Evolutionary conservation across 2,797 vertebrate species (phyloP), one percentile per base, ranked within the genome.

Genomic region (Diceros bicornis): DNA sequence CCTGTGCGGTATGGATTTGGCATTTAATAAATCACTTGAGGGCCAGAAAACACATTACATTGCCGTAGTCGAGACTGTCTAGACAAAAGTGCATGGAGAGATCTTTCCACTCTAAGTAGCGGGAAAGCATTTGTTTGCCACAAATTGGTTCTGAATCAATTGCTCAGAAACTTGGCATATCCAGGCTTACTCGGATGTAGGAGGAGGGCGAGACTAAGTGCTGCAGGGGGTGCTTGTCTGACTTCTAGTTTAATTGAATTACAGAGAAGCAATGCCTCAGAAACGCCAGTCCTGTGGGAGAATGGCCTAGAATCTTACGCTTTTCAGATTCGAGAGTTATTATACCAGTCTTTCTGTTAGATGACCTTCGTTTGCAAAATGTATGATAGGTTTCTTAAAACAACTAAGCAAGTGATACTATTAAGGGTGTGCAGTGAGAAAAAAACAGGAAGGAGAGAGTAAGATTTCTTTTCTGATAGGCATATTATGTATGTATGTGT

Each of bases 21-120:
- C 98, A 96, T 98, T 98, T 98, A 98, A 98, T 98, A 98, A 98
- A 98, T 99, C 97, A 98, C 97, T 86, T 86, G 75, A 98, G 97
- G 92, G 96, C 97, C 77, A 98, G 97, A 93, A 98, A 95, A 90
- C 97, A 92, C 97, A 90, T 95, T 93, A 95, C 96, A 98, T 96
- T 98, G 97, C 95, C 98, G 95, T 98, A 98, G 95, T 97, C 61
- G 50, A 97, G 69, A 32, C 78, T 97, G 96, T 97, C 98, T 98
- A 98, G 96, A 98, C 97, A 98, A 98, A 97, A 98, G 98, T 69
- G 59, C 89, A 95, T 7, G 14, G 97, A 97, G 93, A 98, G 97
- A 98, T 98, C 97, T 98, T 98, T 98, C 96, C 93, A 97, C 96
- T 98, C 95, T 97, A 97, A 98, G 96, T 97, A 97, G 96, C 64